These are phyloP conservation scores for Drosophila koepferae DNA, from an alignment of 2,888 invertebrate genomes.

Conservation along the genomic window DNA sequence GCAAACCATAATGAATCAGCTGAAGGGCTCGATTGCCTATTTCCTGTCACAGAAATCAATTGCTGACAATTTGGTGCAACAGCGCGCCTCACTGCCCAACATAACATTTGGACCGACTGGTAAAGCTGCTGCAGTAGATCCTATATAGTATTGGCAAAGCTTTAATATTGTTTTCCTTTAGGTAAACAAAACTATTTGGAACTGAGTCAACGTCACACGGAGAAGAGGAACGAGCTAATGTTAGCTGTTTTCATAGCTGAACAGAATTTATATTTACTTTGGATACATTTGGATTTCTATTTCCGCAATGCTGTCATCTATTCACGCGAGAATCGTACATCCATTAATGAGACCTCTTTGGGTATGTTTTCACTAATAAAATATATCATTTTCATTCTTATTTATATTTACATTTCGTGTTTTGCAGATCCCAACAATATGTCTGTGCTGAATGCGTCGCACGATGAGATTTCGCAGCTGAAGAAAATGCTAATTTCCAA, in stretches of 20 bases:
- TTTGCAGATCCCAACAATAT: constrained; percentile 84
- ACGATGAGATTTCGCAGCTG: constrained; percentile 89
- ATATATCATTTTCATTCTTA: background rate
- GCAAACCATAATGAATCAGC: constrained; percentile 86
- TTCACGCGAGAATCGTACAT: constrained; percentile 68
- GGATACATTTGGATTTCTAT: constrained; percentile 91
- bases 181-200: constrained; percentile 84
- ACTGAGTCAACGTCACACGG: constrained; percentile 86
- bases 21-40: constrained; percentile 87
- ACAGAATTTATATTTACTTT: constrained; percentile 90
- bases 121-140: constrained; percentile 8
- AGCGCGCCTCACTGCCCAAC: constrained; percentile 57
- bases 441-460: constrained; percentile 87
- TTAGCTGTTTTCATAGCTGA: constrained; percentile 89
- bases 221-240: constrained; percentile 87
- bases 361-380: constrained; percentile 20
- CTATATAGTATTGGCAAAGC: background rate
- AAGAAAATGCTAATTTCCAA: constrained; percentile 90
- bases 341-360: constrained; percentile 62
- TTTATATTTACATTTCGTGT: constrained; percentile 11
- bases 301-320: constrained; percentile 88
- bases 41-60: constrained; percentile 86
- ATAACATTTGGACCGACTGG: constrained; percentile 59
- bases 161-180: constrained; percentile 26
- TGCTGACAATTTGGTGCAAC: constrained; percentile 85